phyloP scores from a whole-genome alignment of 2,113 vertebrate species.

The Raja brachyura region DNA sequence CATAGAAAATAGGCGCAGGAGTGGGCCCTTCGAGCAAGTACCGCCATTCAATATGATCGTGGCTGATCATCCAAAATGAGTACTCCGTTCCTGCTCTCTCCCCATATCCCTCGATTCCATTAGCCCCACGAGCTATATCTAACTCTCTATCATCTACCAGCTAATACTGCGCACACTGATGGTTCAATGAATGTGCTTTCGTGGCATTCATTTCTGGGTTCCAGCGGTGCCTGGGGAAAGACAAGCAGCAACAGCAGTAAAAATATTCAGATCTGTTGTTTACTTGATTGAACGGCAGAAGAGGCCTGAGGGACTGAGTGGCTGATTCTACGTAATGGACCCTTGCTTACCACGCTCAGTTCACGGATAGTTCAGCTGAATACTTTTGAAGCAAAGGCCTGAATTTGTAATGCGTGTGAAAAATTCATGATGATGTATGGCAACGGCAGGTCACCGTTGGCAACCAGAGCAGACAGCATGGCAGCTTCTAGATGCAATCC shows the following conservation, averaged over 20 bases:
- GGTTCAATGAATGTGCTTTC: not conserved
- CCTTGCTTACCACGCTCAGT: not conserved
- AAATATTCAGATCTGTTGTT: not conserved
- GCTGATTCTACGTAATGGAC: not conserved
- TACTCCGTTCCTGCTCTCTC: too few relatives aligned
- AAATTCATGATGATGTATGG: constrained; percentile 12
- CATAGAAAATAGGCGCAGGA: too few relatives aligned
- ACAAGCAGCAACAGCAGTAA: not conserved
- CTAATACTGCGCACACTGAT: not conserved
- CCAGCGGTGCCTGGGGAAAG: not conserved
- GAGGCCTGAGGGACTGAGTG: not conserved
- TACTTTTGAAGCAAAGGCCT: not conserved
- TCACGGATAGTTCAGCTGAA: not conserved
- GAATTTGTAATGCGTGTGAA: constrained; percentile 8
- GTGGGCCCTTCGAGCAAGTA: too few relatives aligned
- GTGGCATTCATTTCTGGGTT: not conserved
- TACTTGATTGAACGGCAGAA: not conserved
- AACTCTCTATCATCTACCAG: not conserved
- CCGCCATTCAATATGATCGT: too few relatives aligned
- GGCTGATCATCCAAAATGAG: too few relatives aligned
- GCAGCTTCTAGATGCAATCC: too few relatives aligned
- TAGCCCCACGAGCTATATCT: too few relatives aligned
- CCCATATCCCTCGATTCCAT: too few relatives aligned
- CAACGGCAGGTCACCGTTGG: not conserved
- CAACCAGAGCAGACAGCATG: not conserved